Conservation (phyloP, 2,888 invertebrate genomes). For the Liopterus haemorrhoidalis region DNA sequence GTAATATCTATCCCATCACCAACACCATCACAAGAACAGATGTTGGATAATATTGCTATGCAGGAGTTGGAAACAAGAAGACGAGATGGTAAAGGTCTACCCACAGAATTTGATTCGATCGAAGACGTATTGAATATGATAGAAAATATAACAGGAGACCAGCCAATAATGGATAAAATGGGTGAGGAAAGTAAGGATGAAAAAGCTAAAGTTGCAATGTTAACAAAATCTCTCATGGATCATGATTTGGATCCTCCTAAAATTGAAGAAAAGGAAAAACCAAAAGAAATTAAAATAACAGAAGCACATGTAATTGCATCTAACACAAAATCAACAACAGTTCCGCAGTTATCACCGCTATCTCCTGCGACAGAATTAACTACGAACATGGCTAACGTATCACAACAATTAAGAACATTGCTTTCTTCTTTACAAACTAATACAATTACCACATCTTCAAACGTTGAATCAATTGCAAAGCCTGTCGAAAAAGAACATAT, state of each 20-base stretch:
- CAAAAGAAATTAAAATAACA: constrained; percentile 29
- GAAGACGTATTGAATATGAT: constrained; percentile 67
- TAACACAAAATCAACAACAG: constrained; percentile 48
- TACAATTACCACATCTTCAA: constrained; percentile 49
- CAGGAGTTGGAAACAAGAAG: constrained; percentile 52
- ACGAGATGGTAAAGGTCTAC: constrained; percentile 48
- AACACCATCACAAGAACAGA: constrained; percentile 59
- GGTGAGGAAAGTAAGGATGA: constrained; percentile 35
- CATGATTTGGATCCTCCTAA: constrained; percentile 27
- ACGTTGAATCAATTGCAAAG: constrained; percentile 47
- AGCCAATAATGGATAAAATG: constrained; percentile 36
- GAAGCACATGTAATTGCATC: constrained; percentile 36
- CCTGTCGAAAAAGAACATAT: constrained; percentile 39
- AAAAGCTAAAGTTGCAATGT: constrained; percentile 22
- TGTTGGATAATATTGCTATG: constrained; percentile 58
- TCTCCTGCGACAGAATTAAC: constrained; percentile 67
- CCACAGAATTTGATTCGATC: constrained; percentile 57
- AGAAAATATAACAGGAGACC: constrained; percentile 53
- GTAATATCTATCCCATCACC: constrained; percentile 63
- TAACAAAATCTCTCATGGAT: constrained; percentile 28
- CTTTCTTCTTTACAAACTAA: constrained; percentile 60
- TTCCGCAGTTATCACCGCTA: constrained; percentile 64
- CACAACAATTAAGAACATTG: constrained; percentile 61
- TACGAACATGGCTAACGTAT: constrained; percentile 65
- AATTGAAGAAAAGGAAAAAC: constrained; percentile 29